Conservation (phyloP, 2,888 invertebrate genomes). For the Zootermopsis nevadensis region DNA sequence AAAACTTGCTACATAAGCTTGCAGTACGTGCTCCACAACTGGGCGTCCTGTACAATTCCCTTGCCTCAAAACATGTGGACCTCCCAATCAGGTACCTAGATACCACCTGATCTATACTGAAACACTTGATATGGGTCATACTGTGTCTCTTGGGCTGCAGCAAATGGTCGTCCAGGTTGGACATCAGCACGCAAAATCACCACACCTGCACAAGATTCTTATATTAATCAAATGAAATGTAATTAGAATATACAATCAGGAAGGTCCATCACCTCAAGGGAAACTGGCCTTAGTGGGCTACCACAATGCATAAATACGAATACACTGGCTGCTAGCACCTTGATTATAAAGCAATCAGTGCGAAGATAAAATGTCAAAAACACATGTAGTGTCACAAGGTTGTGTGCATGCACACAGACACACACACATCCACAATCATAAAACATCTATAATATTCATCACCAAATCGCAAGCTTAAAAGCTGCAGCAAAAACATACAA, state of each 20-base stretch:
- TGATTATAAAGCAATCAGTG: no score
- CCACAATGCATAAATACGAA: no score
- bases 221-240: no score
- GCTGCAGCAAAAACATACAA: no score
- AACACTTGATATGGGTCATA: constrained; percentile 69
- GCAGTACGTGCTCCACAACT: not conserved
- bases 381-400: not conserved
- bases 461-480: no score
- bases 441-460: no score
- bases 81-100: not conserved
- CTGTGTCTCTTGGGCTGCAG: constrained; percentile 59
- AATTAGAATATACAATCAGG: no score
- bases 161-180: constrained; percentile 61
- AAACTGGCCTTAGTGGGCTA: no score
- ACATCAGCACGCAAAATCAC: constrained; percentile 86
- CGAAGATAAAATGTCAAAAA: not conserved
- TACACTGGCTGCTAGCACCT: no score
- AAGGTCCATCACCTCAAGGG: no score
- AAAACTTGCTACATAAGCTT: not conserved
- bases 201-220: constrained; percentile 68
- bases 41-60: not conserved
- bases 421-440: no score
- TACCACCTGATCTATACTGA: constrained; percentile 56
- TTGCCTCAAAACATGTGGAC: not conserved
- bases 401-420: no score